Evolutionary conservation across 2,113 vertebrate genomes (phyloP), one percentile per base, ranked within the genome.

Genomic region (Pholis gunnellus): DNA sequence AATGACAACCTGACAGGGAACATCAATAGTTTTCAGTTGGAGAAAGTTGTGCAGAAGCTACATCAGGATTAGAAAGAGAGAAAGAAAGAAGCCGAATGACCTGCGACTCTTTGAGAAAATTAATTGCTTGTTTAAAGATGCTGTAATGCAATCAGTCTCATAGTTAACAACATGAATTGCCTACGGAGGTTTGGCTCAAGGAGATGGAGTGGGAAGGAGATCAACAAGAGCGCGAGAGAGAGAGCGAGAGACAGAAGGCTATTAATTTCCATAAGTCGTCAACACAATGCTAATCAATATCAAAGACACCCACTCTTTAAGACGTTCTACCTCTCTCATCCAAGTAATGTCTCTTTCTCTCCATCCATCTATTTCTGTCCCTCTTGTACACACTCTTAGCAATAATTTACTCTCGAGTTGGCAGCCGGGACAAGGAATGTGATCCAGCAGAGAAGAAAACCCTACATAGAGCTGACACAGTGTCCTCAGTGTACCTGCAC

Each of bases 371-470:
- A 6, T 82, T 40, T 69, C 34, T 50, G n/a, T 81, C 31, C 42
- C 65, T 77, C 31, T 52, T 34, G 6, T 36, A 42, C 63, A 71
- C 61, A 42, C 71, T 83, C 59, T 22, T 48, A 61, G 65, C 25
- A 54, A 90, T 90, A 50, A 89, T 89, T 89, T 73, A 86, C 88
- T 89, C 85, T 84, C 90, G 77, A 92, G 56, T 92, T 92, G 88
- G 84, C 83, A 93, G 88, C 83, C 87, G 78, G 89, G 78, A 81
- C 84, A 90, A 72, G 8, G n/a, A 83, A 42, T 75, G 64, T 81
- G 76, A 83, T 82, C 73, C 79, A 64, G 78, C 60, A 20, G 61
- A 81, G 74, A 68, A 82, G 73, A 75, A 59, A 78, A 75, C 60
- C 70, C 15, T 25, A 73, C 65, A 72, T 50, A 38, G 65, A 68